Conservation (phyloP, 2,113 vertebrate genomes). For the Nibea coibor region DNA sequence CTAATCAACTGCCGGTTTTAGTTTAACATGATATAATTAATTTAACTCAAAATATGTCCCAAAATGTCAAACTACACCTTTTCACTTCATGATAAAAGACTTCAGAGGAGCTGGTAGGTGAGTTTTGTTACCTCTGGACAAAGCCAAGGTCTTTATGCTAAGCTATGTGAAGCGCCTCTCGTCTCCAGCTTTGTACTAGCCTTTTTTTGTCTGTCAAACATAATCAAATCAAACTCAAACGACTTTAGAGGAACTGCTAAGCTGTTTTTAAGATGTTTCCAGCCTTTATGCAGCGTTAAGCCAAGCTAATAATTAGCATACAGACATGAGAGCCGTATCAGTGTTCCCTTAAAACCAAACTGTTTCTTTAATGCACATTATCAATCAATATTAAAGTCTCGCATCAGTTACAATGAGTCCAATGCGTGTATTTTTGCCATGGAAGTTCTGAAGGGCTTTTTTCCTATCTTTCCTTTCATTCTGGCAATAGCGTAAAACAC, state of each 20-base stretch:
- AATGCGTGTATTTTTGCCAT: conserved; percentile 2
- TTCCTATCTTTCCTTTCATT: conserved; percentile 9
- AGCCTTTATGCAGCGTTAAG: neutral
- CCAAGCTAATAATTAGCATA: neutral
- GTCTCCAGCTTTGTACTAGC: too few species aligned
- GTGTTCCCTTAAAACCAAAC: neutral
- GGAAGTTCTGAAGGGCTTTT: conserved; percentile 10
- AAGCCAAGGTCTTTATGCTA: neutral
- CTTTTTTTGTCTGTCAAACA: too few species aligned
- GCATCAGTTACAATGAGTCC: neutral
- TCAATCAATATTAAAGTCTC: neutral
- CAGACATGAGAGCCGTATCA: neutral
- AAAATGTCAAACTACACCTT: too few species aligned
- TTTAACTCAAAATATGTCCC: too few species aligned
- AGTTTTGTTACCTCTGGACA: neutral
- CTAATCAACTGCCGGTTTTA: neutral
- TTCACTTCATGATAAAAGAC: neutral
- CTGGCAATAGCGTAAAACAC: conserved; percentile 18
- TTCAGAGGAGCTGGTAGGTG: too few species aligned
- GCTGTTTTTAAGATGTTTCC: neutral
- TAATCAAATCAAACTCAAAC: too few species aligned
- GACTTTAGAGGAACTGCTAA: too few species aligned
- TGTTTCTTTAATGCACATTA: neutral
- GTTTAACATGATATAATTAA: neutral
- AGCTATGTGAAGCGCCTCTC: too few species aligned